Evolutionary conservation across 2,888 invertebrate genomes (phyloP), one percentile per base, ranked within the genome.

Genomic region (Busseola fusca): DNA sequence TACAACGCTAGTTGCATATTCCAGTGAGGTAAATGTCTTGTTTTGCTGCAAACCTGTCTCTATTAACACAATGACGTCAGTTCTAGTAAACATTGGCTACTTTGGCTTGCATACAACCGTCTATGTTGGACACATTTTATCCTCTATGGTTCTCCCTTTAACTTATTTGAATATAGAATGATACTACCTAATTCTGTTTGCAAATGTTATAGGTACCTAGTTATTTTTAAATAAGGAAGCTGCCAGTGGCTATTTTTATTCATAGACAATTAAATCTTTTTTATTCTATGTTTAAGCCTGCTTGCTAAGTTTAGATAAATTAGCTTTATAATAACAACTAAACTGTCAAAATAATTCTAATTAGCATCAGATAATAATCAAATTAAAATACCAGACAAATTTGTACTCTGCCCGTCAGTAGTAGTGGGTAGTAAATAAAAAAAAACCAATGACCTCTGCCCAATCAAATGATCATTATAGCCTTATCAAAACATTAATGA

Each of bases 401-500:
- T 34, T 16, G 48, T 37, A 77, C 50, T 69, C 27, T 56, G 54
- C 59, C 25, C 48, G n/a, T n/a, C 12, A 27, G 50, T 12, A 16
- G 12, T 56, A 56, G 34, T 63, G 37, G 14, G 14, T 58, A 58
- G 40, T 60, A 30, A 74, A 68, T 64, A 74, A 78, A 76, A 42
- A 69, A 42, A 70, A 69, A 34, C 56, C 45, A 69, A 72, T 75
- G 69, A 76, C 76, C 79, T 73, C 62, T 56, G 63, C 2, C 50
- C 68, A 76, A 75, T 74, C 64, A 69, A 74, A 63, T 63, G 59
- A 78, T 69, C 74, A 76, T 79, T 72, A 84, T 10, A 56, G 18
- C 52, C 18, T 64, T 76, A 78, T 79, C 85, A 45, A 54, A 66
- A 60, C 76, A 80, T 84, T 72, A 78, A 82, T 84, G 84, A 84